phyloP scores from a whole-genome alignment of 2,113 vertebrate genomes.

The Scomber colias region DNA sequence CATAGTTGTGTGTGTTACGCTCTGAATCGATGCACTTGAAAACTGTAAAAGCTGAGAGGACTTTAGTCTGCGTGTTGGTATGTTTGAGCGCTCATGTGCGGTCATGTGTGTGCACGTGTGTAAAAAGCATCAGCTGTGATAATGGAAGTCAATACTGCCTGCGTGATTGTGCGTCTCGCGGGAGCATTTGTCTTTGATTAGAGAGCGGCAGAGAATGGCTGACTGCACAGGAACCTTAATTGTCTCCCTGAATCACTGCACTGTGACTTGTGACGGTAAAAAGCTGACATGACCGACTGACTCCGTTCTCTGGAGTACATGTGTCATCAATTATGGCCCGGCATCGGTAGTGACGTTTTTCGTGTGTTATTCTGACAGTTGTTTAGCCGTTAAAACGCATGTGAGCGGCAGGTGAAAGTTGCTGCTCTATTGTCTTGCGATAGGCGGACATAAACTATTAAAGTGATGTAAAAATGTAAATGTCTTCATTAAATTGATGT shows the following conservation, averaged over 20 bases:
- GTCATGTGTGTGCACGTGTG: conserved; percentile 7
- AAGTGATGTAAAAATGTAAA: background rate
- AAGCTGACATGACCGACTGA: conserved; percentile 67
- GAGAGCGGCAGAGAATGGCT: conserved; percentile 60
- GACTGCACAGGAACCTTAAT: conserved; percentile 75
- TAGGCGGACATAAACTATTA: background rate
- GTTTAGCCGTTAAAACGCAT: background rate
- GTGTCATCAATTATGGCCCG: conserved; percentile 57
- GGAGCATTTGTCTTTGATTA: conserved; percentile 76
- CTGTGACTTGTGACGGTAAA: conserved; percentile 67
- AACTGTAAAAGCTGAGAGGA: background rate
- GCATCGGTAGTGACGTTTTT: conserved; percentile 15
- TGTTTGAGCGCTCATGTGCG: conserved; percentile 4
- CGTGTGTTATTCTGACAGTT: conserved; percentile 10
- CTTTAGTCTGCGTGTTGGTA: background rate
- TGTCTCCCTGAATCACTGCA: conserved; percentile 72
- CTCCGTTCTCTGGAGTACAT: conserved; percentile 55
- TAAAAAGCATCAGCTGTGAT: conserved; percentile 56
- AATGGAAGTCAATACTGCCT: conserved; percentile 63
- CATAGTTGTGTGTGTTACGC: background rate
- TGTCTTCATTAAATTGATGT: background rate
- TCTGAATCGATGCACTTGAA: background rate
- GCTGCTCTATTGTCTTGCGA: background rate
- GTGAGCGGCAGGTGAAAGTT: background rate
- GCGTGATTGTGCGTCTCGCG: conserved; percentile 50